Base-by-base conservation (phyloP, 2,888 invertebrate species). In the Ichneumon xanthorius region DNA sequence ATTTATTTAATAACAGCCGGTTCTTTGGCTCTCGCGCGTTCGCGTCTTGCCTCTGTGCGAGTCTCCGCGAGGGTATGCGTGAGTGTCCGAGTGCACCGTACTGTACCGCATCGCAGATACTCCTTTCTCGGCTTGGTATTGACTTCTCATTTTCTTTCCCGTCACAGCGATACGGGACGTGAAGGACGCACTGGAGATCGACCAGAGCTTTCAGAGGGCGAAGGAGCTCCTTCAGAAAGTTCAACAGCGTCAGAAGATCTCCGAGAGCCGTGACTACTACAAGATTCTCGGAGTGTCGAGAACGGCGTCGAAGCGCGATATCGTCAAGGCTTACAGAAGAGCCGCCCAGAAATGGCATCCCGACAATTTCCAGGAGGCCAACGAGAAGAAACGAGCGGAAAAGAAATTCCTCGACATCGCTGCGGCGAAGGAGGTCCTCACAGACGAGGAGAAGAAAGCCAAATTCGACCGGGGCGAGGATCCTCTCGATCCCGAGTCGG, bases 321-420 rank as follows among this genome's bases (percentile, higher is more conserved):
- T 99, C 63, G 95, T 96, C 16, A 99, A 99, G 95, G 99, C 99
- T 22, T 99, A 99, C 94, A 96, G 99, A 88, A 98, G 98, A 95
- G 96, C 98, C 75, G 99, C 99, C 16, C 98, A 98, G 94, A 97
- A 99, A 94, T 99, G 99, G 99, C 99, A 99, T 95, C 99, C 99
- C 0, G 99, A 99, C 94, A 98, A 97, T 94, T 99, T 97, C 94
- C 96, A 95, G 76, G 95, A 96, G 72, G 97, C 96, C 14, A 97
- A 97, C 86, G 98, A 98, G 93, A 99, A 99, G 95, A 98, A 98
- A 92, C 95, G 96, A 73, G 99, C 99, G 0, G 98, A 99, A 94
- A 99, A 99, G 94, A 99, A 97, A 95, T 99, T 99, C 94, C 99
- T 99, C 87, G 99, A 99, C 94, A 97, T 99, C 91, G 99, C 99